A percentile compares a stretch with the other conserved stretches of the same genome.
Evolutionary conservation across 1,140 invertebrate species (phyloP).

Genomic region (Acyrthosiphon pisum): DNA sequence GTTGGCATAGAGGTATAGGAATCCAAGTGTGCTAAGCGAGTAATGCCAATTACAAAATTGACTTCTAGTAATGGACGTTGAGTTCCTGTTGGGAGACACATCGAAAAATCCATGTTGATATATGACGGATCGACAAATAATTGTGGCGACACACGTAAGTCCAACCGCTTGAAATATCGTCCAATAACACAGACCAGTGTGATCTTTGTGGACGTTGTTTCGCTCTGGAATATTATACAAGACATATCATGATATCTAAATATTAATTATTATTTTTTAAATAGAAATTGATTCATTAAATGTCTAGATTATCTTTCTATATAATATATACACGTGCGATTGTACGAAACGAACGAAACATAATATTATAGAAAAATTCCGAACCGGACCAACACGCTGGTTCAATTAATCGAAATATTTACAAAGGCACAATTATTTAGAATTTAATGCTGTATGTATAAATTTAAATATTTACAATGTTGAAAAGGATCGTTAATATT

Average conservation of each 20-base stretch:
- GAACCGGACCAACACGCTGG: too few relatives aligned
- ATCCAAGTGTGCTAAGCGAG: constrained; percentile 1
- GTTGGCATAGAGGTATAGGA: constrained; percentile 44
- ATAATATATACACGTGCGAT: too few relatives aligned
- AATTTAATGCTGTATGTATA: too few relatives aligned
- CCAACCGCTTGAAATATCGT: constrained; percentile 29
- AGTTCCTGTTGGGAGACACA: neutral
- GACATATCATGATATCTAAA: neutral
- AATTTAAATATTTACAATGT: neutral
- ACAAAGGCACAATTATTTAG: too few relatives aligned
- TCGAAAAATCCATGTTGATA: constrained; percentile 17
- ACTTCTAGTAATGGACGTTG: neutral
- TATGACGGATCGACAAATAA: constrained; percentile 26
- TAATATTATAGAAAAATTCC: too few relatives aligned
- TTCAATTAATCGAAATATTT: too few relatives aligned
- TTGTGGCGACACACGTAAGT: neutral
- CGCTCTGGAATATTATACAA: neutral
- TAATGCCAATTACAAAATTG: constrained; percentile 53
- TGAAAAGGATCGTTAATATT: neutral
- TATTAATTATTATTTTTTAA: neutral
- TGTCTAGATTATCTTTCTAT: too few relatives aligned
- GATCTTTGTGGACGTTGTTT: neutral
- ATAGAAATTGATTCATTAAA: neutral
- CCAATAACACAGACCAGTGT: constrained; percentile 32
- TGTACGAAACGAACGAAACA: too few relatives aligned